Evolutionary conservation across 2,113 vertebrate species (phyloP), one percentile per base, ranked within the genome.

Genomic region (Tympanuchus pallidicinctus): DNA sequence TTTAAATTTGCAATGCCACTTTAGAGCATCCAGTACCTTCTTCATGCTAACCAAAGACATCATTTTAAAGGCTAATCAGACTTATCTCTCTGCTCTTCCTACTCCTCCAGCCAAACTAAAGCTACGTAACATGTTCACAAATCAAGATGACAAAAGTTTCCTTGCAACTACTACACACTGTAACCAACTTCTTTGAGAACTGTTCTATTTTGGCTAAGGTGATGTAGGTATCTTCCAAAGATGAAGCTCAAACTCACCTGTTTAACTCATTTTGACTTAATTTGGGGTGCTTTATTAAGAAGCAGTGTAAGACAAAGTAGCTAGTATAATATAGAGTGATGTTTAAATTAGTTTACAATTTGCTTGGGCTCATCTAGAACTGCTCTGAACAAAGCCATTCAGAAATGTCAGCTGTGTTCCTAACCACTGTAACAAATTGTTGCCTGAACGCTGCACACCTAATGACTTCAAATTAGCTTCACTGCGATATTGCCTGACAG

Each of bases 281-380:
- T 98, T 97, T 97, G 92, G 93, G 97, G 97, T 97, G 97, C 98
- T 99, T 99, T 99, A 99, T 99, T 99, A 99, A 98, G 98, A 98
- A 97, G 95, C 97, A 97, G 97, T 98, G 98, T 98, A 98, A 98
- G 98, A 98, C 98, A 98, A 98, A 98, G 98, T 98, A 98, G 98
- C 97, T 97, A 95, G 98, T 98, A 98, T 99, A 99, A 99, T 98
- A 97, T 92, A 99, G 99, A 99, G 99, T 99, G 99, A 99, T 99
- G 99, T 99, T 99, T 99, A 99, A 99, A 99, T 99, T 99, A 99
- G 99, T 99, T 99, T 99, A 99, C 99, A 99, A 99, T 99, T 99
- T 99, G 98, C 99, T 98, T 98, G 98, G 98, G 98, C 98, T 98
- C 98, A 98, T 98, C 98, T 97, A 98, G 99, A 98, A 98, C 98